phyloP scores from a whole-genome alignment of 2,113 vertebrate species.

The Ceuthmochares aereus region DNA sequence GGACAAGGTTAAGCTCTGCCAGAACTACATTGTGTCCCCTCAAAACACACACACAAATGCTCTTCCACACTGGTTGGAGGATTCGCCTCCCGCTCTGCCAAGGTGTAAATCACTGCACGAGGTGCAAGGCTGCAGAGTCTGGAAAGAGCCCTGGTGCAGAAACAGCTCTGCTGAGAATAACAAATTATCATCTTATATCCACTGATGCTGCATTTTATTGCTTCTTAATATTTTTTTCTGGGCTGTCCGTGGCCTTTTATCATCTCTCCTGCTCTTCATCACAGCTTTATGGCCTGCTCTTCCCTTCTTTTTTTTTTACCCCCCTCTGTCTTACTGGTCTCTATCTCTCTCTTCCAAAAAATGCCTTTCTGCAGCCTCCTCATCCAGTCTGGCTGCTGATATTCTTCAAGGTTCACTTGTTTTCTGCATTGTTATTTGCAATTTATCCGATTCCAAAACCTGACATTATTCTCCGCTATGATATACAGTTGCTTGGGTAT shows the following conservation, averaged over 20 bases:
- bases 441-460: constrained; percentile 76
- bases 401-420: constrained; percentile 65
- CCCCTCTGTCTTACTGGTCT: background rate
- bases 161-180: constrained; percentile 35
- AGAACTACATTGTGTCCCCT: accelerated
- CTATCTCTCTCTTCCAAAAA: background rate
- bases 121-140: background rate
- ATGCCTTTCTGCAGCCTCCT: constrained; percentile 24
- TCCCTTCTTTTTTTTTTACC: background rate
- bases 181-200: constrained; percentile 56
- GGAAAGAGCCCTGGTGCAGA: background rate
- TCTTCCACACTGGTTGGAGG: background rate
- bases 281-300: background rate
- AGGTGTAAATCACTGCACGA: background rate
- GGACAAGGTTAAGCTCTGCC: no score
- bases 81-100: background rate
- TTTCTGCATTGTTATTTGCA: constrained; percentile 70
- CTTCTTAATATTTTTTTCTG: constrained; percentile 56
- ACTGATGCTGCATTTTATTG: constrained; percentile 46
- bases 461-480: constrained; percentile 60
- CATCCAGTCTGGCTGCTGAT: constrained; percentile 12
- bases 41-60: no score
- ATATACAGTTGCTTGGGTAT: constrained; percentile 26
- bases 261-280: constrained; percentile 16
- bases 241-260: constrained; percentile 21